These are phyloP conservation scores for Sandelia bainsii DNA, from an alignment of 2,797 vertebrate genomes.

Conservation along the genomic window DNA sequence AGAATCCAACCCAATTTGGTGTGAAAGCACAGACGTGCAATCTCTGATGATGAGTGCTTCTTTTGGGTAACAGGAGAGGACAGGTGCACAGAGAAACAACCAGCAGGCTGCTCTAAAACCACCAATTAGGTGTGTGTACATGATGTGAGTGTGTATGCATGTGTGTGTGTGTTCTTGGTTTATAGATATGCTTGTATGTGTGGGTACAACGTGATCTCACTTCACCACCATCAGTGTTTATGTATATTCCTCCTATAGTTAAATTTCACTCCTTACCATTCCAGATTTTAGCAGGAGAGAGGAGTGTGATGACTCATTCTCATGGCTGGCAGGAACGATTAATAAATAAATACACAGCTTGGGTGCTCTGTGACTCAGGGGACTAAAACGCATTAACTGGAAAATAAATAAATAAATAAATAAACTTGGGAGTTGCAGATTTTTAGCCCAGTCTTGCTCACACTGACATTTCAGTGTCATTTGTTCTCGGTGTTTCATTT, in stretches of 20 bases:
- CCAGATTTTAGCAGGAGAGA: background rate
- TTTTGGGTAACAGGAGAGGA: constrained; percentile 14
- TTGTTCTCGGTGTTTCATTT: background rate
- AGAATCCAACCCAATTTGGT: constrained; percentile 29
- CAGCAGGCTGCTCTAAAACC: background rate
- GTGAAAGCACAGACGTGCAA: constrained; percentile 15
- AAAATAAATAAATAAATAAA: background rate
- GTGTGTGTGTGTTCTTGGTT: too few relatives aligned
- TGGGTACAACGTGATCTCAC: background rate
- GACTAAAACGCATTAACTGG: constrained; percentile 14
- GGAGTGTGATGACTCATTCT: constrained; percentile 40
- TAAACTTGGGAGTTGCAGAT: background rate
- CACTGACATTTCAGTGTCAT: background rate
- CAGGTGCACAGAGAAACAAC: constrained; percentile 2
- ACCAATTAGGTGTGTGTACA: background rate
- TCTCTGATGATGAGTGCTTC: constrained; percentile 10
- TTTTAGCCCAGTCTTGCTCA: background rate
- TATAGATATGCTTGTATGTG: background rate
- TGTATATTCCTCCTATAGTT: background rate
- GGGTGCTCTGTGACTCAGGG: constrained; percentile 28
- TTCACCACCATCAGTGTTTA: background rate
- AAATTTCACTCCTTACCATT: background rate
- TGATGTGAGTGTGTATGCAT: background rate
- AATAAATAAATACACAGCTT: constrained; percentile 41
- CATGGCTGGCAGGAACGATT: constrained; percentile 33